These are phyloP conservation scores for Agrochola circellaris DNA, from an alignment of 2,888 invertebrate genomes.

Conservation along the genomic window DNA sequence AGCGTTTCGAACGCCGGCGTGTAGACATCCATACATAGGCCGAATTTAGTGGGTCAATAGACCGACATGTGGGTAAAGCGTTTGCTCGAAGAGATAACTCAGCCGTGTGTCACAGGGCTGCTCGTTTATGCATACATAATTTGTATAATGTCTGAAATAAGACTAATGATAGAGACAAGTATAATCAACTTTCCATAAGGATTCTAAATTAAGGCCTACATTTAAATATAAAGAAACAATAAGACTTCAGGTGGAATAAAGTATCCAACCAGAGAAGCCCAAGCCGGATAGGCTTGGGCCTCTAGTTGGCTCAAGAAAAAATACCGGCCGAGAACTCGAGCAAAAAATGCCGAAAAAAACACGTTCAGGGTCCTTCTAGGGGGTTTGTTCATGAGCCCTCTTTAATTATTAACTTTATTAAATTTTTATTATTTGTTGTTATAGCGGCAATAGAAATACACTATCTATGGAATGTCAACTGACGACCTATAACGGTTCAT, in stretches of 20 bases:
- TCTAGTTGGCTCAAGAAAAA: too few relatives aligned
- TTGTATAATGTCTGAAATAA: not conserved
- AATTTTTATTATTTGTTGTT: too few relatives aligned
- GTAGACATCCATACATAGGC: not conserved
- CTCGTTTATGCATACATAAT: slow-evolving; percentile 3
- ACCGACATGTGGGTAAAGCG: slow-evolving; percentile 49
- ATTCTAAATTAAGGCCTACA: not conserved
- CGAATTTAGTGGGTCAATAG: slow-evolving; percentile 58
- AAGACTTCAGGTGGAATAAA: not conserved
- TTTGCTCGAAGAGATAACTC: slow-evolving; percentile 46
- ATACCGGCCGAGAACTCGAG: too few relatives aligned
- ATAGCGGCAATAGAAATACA: too few relatives aligned
- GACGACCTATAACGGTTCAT: too few relatives aligned
- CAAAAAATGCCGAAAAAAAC: too few relatives aligned
- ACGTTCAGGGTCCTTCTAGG: too few relatives aligned
- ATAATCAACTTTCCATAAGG: not conserved
- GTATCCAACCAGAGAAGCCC: not conserved
- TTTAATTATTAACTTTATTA: too few relatives aligned
- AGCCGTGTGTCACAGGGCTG: slow-evolving; percentile 24
- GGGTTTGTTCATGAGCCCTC: too few relatives aligned
- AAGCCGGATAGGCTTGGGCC: too few relatives aligned
- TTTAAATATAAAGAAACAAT: not conserved
- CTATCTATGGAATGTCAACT: too few relatives aligned
- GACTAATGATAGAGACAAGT: not conserved
- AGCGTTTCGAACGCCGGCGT: slow-evolving; percentile 33